Evolutionary conservation across 2,113 vertebrate genomes (phyloP).

Genomic region (Cathartes aura): DNA sequence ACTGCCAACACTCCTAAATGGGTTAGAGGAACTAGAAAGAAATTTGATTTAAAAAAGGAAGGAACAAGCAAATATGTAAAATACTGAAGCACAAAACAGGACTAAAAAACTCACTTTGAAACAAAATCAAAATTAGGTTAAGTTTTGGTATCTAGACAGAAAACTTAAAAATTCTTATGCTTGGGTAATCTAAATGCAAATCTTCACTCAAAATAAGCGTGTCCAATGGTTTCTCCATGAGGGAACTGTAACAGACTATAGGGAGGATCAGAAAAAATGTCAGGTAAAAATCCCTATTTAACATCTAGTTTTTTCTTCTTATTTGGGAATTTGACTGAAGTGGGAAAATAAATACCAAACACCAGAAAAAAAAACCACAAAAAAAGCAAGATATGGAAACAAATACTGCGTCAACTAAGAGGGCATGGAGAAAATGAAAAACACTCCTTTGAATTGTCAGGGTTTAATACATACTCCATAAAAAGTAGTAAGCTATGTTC

Average conservation of each 20-base stretch:
- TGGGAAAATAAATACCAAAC: neutral
- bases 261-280: neutral
- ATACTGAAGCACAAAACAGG: neutral
- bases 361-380: neutral
- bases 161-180: neutral
- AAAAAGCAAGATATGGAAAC: neutral
- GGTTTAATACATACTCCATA: neutral
- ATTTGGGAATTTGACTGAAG: neutral
- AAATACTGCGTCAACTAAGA: neutral
- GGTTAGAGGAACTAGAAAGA: neutral
- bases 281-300: neutral
- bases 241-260: neutral
- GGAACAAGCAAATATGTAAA: neutral
- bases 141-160: neutral
- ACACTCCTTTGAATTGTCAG: neutral
- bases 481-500: constrained; percentile 10
- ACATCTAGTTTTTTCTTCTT: neutral
- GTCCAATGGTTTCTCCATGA: neutral
- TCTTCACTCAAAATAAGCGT: neutral
- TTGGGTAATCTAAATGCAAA: neutral
- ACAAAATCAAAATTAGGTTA: neutral
- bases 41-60: constrained; percentile 1
- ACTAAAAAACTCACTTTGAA: neutral
- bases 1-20: constrained; percentile 47
- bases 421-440: neutral